Percentiles rank a stretch among this genome's conserved stretches.
Conservation (phyloP, 2,888 invertebrate genomes). For the Melinaea marsaeus region DNA sequence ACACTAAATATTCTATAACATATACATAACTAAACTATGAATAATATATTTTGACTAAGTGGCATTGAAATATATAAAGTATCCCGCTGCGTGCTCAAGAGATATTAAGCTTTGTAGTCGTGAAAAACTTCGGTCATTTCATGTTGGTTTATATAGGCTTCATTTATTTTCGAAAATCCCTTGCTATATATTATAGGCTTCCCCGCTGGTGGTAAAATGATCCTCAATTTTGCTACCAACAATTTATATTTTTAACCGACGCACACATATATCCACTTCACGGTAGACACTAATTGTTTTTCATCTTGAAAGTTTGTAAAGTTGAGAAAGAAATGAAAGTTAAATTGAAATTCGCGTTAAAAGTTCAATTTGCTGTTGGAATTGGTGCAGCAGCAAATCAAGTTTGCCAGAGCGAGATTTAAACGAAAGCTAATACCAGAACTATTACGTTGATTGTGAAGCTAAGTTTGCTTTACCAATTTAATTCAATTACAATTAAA, state of each 20-base stretch:
- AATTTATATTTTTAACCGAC: too few relatives aligned
- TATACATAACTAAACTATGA: too few relatives aligned
- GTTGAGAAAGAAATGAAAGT: constrained; percentile 19
- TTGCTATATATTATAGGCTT: not conserved
- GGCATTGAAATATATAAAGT: not conserved
- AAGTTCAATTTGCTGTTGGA: constrained; percentile 27
- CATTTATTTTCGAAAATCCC: not conserved
- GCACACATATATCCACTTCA: not conserved
- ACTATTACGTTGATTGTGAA: constrained; percentile 1
- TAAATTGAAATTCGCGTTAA: constrained; percentile 22
- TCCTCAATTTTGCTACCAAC: too few relatives aligned
- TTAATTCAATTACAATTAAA: not conserved
- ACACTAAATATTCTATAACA: too few relatives aligned
- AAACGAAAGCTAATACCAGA: constrained; percentile 12
- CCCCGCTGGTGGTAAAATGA: too few relatives aligned
- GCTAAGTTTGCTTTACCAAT: not conserved
- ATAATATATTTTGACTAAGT: not conserved
- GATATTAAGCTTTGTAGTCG: not conserved
- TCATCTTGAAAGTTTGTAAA: constrained; percentile 10
- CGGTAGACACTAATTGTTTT: constrained; percentile 2
- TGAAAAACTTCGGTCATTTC: not conserved
- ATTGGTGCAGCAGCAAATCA: constrained; percentile 21
- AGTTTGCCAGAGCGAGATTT: constrained; percentile 22
- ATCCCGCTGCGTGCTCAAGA: not conserved
- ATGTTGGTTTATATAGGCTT: not conserved